Percentiles rank a stretch among this genome's conserved stretches.
These are phyloP conservation scores for Isoperla grammatica DNA, from an alignment of 2,888 invertebrate species.

Conservation along the genomic window DNA sequence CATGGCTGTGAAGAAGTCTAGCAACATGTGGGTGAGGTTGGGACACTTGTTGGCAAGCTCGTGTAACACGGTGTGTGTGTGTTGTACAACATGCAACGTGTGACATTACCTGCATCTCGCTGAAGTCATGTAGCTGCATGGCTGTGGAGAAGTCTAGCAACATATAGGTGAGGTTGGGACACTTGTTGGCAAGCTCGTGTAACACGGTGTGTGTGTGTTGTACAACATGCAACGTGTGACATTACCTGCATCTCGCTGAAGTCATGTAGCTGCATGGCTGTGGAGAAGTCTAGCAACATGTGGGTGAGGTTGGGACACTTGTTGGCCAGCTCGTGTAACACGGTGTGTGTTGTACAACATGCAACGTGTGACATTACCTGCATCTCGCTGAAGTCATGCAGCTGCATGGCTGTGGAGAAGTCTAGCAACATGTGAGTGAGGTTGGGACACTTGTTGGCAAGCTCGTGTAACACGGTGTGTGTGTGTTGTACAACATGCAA, in stretches of 20 bases:
- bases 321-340: conserved; percentile 92
- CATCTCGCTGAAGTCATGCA: conserved; percentile 99
- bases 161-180: conserved; percentile 93
- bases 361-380: conserved; percentile 48
- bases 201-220: no score
- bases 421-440: conserved; percentile 94
- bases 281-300: conserved; percentile 96
- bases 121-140: conserved; percentile 99
- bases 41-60: not conserved
- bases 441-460: conserved; percentile 40
- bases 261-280: conserved; percentile 98
- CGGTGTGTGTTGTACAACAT: conserved; percentile 95
- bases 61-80: conserved; percentile 76
- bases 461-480: conserved; percentile 62
- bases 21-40: conserved; percentile 85
- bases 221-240: not conserved
- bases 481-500: conserved; percentile 65
- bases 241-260: conserved; percentile 87
- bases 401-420: conserved; percentile 98
- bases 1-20: conserved; percentile 99
- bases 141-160: conserved; percentile 97
- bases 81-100: conserved; percentile 52
- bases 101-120: conserved; percentile 71
- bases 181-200: conserved; percentile 92
- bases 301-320: conserved; percentile 94